Percentiles rank a stretch among this genome's conserved stretches.
Evolutionary conservation across 1,140 invertebrate species (phyloP).

Genomic region (Zeugodacus cucurbitae): DNA sequence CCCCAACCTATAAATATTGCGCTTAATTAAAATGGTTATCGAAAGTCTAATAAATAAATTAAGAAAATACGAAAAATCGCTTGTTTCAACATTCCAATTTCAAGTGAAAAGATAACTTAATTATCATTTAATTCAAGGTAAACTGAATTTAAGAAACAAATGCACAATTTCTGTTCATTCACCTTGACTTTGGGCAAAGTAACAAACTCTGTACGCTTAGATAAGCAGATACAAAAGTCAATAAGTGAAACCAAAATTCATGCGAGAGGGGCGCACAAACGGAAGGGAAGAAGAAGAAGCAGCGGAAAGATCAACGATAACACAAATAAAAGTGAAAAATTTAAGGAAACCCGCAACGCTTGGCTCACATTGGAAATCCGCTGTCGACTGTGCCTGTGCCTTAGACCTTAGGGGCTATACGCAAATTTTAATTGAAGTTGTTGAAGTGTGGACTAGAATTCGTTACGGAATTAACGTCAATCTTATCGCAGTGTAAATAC

Average conservation of each 20-base stretch:
- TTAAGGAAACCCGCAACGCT: neutral
- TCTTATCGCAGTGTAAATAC: slow-evolving; percentile 21
- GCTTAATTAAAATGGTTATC: no score
- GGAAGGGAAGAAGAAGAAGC: neutral
- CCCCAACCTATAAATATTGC: no score
- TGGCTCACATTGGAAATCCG: neutral
- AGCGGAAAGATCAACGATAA: neutral
- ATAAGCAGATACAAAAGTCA: slow-evolving; percentile 19
- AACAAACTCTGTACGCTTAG: neutral
- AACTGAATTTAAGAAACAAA: neutral
- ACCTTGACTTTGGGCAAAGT: slow-evolving; percentile 40
- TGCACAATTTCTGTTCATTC: neutral
- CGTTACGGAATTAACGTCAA: slow-evolving; percentile 32
- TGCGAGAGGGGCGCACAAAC: neutral
- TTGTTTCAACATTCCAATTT: no score
- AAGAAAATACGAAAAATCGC: no score
- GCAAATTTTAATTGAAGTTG: slow-evolving; percentile 21
- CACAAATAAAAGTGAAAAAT: neutral
- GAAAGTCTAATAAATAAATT: no score
- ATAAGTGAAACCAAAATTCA: neutral
- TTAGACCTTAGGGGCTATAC: neutral
- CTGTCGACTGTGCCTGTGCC: neutral
- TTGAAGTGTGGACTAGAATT: neutral
- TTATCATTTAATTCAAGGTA: no score
- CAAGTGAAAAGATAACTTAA: no score